Percentiles rank a stretch among this genome's conserved stretches.
Conservation (phyloP, 2,113 vertebrate genomes). For the Cyanoderma ruficeps region DNA sequence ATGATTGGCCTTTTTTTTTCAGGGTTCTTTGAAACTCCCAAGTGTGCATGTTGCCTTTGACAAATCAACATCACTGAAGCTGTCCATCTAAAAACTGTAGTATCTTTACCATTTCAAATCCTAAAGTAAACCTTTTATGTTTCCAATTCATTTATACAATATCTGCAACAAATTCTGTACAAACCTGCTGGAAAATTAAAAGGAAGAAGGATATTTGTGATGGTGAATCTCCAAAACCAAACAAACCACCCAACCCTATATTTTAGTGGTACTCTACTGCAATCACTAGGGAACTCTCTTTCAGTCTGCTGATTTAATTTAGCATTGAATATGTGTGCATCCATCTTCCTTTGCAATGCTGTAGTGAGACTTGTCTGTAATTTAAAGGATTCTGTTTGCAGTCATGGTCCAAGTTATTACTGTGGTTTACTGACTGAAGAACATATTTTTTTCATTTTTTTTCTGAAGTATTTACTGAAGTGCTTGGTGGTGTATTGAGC, state of each 20-base stretch:
- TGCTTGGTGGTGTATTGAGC: background rate
- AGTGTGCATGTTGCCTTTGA: background rate
- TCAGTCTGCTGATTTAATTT: background rate
- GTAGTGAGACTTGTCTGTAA: background rate
- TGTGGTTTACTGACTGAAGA: background rate
- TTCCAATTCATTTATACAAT: background rate
- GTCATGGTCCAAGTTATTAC: background rate
- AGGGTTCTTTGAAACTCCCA: background rate
- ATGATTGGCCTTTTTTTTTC: background rate
- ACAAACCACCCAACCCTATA: background rate
- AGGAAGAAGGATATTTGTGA: background rate
- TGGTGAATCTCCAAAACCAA: background rate
- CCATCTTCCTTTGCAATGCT: background rate
- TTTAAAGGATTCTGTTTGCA: background rate
- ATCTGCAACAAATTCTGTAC: background rate
- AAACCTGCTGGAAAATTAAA: background rate
- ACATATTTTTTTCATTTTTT: background rate
- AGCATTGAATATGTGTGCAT: background rate
- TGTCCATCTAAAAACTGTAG: background rate
- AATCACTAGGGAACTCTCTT: background rate
- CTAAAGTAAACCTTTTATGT: background rate
- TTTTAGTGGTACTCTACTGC: background rate
- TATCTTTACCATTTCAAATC: background rate
- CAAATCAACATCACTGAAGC: background rate
- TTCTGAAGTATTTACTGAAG: background rate